Evolutionary conservation across 2,797 vertebrate genomes (phyloP).

Genomic region (Phrynocephalus forsythii): DNA sequence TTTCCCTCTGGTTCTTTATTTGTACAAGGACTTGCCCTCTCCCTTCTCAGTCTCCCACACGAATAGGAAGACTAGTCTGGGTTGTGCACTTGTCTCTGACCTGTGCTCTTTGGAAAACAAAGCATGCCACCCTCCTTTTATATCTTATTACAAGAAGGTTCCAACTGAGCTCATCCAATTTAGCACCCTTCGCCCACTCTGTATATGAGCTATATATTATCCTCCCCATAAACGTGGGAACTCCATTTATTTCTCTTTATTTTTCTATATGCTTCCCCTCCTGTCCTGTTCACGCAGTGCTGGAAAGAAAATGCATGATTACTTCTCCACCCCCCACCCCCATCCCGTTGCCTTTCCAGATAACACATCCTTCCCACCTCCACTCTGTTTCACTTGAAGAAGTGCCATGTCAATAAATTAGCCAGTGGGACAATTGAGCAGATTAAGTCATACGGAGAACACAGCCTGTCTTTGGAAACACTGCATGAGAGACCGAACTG

Average conservation of each 20-base stretch:
- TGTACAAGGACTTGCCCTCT: constrained; percentile 22
- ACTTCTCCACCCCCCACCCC: background rate
- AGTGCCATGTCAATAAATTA: constrained; percentile 20
- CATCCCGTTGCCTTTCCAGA: background rate
- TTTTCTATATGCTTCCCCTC: background rate
- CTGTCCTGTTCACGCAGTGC: background rate
- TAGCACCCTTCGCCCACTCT: background rate
- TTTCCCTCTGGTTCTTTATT: background rate
- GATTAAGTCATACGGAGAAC: constrained; percentile 2
- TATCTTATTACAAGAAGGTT: constrained; percentile 33
- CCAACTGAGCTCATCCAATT: constrained; percentile 4
- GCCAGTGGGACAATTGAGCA: constrained; percentile 13
- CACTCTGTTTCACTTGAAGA: constrained; percentile 16
- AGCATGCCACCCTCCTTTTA: background rate
- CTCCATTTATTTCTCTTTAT: background rate
- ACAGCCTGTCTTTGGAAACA: constrained; percentile 29
- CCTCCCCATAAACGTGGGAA: background rate
- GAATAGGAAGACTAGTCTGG: constrained; percentile 25
- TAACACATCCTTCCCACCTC: background rate
- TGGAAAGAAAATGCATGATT: background rate
- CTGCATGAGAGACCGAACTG: constrained; percentile 1
- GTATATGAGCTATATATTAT: background rate
- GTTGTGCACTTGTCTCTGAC: background rate
- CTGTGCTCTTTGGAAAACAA: constrained; percentile 8
- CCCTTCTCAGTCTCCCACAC: background rate